Conservation (phyloP, 2,113 vertebrate species). For the Myodes glareolus region DNA sequence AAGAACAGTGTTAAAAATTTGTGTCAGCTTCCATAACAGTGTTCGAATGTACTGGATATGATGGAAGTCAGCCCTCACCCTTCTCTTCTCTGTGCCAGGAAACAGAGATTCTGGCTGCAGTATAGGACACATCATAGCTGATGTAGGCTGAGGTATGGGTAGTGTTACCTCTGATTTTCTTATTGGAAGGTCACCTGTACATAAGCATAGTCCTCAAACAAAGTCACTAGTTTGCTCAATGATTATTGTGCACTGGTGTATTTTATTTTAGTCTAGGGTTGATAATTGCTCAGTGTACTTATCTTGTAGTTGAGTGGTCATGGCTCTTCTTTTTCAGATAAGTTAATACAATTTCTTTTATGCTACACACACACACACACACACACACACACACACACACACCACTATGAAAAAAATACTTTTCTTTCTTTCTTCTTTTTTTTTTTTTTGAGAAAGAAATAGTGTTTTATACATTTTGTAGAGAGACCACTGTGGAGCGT, state of each 20-base stretch:
- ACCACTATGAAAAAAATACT: neutral
- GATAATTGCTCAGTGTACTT: neutral
- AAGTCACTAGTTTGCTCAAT: neutral
- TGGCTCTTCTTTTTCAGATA: neutral
- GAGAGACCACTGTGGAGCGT: neutral
- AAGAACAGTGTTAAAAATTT: neutral
- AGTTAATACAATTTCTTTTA: neutral
- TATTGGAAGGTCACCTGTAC: neutral
- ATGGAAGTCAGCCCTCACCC: neutral
- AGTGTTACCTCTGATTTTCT: neutral
- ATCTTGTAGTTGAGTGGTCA: neutral
- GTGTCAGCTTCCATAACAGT: neutral
- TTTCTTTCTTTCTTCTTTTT: neutral
- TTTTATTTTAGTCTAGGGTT: neutral
- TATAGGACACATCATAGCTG: neutral
- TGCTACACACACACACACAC: neutral
- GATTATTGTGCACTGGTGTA: neutral
- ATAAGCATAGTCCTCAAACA: neutral
- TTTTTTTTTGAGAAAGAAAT: neutral
- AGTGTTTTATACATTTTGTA: constrained; percentile 79
- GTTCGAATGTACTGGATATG: neutral
- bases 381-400: neutral
- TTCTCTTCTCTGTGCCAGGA: neutral
- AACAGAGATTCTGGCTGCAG: neutral
- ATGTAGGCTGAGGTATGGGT: neutral